Evolutionary conservation across 2,888 invertebrate genomes (phyloP), one percentile per base, ranked within the genome.

Genomic region (Apeira syringaria): DNA sequence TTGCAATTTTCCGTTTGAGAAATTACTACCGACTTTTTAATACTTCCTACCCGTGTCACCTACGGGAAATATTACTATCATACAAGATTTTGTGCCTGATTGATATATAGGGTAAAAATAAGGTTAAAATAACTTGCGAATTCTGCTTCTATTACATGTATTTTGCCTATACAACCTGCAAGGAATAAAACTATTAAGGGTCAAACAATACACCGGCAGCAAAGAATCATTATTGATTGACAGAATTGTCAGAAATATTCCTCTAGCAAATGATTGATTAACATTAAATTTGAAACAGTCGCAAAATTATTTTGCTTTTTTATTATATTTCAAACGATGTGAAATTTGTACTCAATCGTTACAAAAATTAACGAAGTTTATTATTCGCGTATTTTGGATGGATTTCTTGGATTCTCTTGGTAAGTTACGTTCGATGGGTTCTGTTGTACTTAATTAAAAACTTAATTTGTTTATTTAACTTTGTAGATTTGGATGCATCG

Each of bases 341-440:
- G 61, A 73, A 61, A 51, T 53, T 48, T 13, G 36, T 31, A 12
- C 20, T 7, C 27, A 20, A 1, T 2, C 12, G 24, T 35, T 52
- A 26, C 22, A 32, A 29, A 47, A 50, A 50, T 43, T 31, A 34
- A 24, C 40, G 25, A 40, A 11, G 11, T 8, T 24, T 34, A 36
- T 34, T 25, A 34, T 25, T 40, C 24, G 33, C 37, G 37, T 43
- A 28, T 34, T 56, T 61, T 68, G 62, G 55, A 84, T 85, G 85
- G 84, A 80, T 66, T 80, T 74, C 66, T 70, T 81, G 53, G 79
- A 83, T 64, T 74, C 74, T 31, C 63, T 76, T 41, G 80, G 84
- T 83, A 66, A 71, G 67, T 43, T 13, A 20, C 1, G 2, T 7
- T 7, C 17, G 17, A 15, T 3, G 15, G 4, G 15, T 15, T 15